Percentiles rank a stretch among this genome's conserved stretches.
phyloP scores from a whole-genome alignment of 2,888 invertebrate species.

The Subacronicta megacephala region DNA sequence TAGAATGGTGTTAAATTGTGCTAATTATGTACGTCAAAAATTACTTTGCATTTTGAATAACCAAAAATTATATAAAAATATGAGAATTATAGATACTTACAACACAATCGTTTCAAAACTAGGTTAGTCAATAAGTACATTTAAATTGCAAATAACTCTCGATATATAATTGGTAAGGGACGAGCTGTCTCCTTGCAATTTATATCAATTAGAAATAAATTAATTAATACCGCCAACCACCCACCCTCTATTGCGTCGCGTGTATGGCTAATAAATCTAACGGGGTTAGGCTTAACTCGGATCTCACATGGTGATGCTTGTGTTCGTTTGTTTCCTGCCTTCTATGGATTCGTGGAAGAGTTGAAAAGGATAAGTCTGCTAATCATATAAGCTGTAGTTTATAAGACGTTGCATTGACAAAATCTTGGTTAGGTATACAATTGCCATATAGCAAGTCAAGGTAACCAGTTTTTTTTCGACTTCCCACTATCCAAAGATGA shows the following conservation, averaged over 20 bases:
- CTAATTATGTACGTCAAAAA: too few relatives aligned
- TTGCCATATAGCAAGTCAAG: too few relatives aligned
- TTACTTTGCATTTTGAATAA: not conserved
- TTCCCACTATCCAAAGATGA: too few relatives aligned
- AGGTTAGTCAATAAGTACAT: conserved; percentile 46
- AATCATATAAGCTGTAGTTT: too few relatives aligned
- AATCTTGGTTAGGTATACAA: too few relatives aligned
- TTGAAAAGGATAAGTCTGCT: too few relatives aligned
- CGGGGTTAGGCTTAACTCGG: conserved; percentile 22
- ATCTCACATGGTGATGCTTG: conserved; percentile 1
- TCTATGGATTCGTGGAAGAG: too few relatives aligned
- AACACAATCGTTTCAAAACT: conserved; percentile 25
- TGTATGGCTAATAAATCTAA: conserved; percentile 30
- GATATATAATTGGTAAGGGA: conserved; percentile 45
- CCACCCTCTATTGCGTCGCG: conserved; percentile 10
- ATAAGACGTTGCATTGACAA: too few relatives aligned
- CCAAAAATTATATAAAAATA: too few relatives aligned
- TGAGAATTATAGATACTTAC: too few relatives aligned
- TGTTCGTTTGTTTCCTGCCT: not conserved
- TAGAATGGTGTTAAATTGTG: too few relatives aligned
- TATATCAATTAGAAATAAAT: conserved; percentile 51
- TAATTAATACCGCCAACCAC: conserved; percentile 26
- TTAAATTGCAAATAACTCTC: conserved; percentile 51
- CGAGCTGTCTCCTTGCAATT: conserved; percentile 38
- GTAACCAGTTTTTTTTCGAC: too few relatives aligned